phyloP scores from a whole-genome alignment of 2,888 invertebrate genomes.

The Epirrhoe alternata region DNA sequence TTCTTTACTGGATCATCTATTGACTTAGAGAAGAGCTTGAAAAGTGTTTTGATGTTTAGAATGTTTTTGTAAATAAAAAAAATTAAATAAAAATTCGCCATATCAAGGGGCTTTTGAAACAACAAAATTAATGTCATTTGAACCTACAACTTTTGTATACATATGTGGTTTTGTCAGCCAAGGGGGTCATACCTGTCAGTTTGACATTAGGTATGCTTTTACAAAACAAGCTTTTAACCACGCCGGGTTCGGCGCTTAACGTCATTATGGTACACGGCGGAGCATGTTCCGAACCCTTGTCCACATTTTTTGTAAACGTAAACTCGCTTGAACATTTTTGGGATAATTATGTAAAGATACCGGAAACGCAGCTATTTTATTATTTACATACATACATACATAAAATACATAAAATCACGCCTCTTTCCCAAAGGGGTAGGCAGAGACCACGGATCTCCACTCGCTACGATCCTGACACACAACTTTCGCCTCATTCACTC shows the following conservation, averaged over 20 bases:
- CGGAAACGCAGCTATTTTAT: neutral
- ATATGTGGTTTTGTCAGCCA: constrained; percentile 2
- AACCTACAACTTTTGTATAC: neutral
- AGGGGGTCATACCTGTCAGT: constrained; percentile 30
- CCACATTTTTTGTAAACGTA: constrained; percentile 51
- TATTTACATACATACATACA: too few relatives aligned
- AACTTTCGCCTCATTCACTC: too few relatives aligned
- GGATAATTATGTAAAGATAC: constrained; percentile 17
- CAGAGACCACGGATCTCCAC: too few relatives aligned
- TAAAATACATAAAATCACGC: too few relatives aligned
- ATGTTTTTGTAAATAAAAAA: neutral
- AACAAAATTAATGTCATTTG: constrained; percentile 2
- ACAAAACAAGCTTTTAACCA: constrained; percentile 53
- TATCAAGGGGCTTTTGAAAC: constrained; percentile 3
- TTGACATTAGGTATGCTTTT: constrained; percentile 53
- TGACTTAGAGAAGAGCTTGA: neutral
- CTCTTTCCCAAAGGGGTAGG: too few relatives aligned
- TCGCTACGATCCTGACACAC: too few relatives aligned
- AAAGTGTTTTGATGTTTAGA: neutral
- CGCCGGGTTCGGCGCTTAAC: constrained; percentile 51
- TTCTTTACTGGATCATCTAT: too few relatives aligned
- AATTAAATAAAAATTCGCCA: neutral
- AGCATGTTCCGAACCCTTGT: constrained; percentile 49
- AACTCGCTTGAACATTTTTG: constrained; percentile 50
- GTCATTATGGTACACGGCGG: constrained; percentile 51